Evolutionary conservation across 1,140 invertebrate genomes (phyloP), one percentile per base, ranked within the genome.

Genomic region (Copidosoma floridanum): DNA sequence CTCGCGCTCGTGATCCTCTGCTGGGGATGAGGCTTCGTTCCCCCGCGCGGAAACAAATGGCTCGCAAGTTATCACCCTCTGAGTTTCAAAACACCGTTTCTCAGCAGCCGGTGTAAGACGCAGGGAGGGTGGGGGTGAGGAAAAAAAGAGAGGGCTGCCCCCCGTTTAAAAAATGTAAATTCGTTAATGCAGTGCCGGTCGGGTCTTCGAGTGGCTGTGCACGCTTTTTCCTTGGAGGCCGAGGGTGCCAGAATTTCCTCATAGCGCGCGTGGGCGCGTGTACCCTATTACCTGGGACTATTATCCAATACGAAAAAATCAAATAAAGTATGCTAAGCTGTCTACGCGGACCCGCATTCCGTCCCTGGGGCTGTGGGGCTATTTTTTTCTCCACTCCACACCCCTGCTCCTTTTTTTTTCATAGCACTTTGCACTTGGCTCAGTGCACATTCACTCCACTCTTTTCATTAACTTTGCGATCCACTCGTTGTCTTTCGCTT

Each of bases 221-320:
- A 6, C n/a, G 18, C 24, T 41, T 24, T 44, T 29, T 12, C 8
- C 10, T 29, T 24, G 32, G 35, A 51, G 56, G 55, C 35, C 60
- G 59, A 63, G 26, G 58, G 65, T 65, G 71, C 71, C 64, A 74
- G 74, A 75, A 76, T 74, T 75, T 68, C 67, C 68, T 68, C 65
- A n/a, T 63, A 24, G 40, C 43, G 41, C 63, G 61, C 66, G 59
- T 65, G 64, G 67, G 68, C 68, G 63, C 66, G 58, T 65, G 65
- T 68, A 70, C 69, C 70, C 73, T 70, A 77, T 77, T 75, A 77
- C 73, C 75, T 74, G 72, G 61, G 67, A 68, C 78, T 79, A 79
- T 80, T 79, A 80, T 80, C 77, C 77, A 79, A 81, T 79, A 79
- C 73, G 77, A n/a, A 78, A 79, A 79, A 81, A 79, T 79, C 77